phyloP scores from a whole-genome alignment of 2,797 vertebrate genomes.

The Dermochelys coriacea region DNA sequence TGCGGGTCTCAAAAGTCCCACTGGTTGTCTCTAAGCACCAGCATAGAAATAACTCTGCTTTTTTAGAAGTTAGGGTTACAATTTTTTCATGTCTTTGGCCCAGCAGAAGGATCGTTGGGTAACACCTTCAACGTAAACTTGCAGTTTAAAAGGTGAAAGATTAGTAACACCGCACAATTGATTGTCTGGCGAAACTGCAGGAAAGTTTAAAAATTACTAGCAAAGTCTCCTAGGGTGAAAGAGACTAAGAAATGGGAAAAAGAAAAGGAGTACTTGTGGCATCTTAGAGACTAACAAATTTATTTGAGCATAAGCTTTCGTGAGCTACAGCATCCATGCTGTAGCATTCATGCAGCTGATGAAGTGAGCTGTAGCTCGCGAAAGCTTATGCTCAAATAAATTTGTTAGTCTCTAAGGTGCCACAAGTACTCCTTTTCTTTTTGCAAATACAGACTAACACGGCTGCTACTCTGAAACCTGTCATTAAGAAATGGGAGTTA shows the following conservation, averaged over 20 bases:
- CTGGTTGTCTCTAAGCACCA: rapidly evolving
- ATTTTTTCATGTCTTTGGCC: neutral
- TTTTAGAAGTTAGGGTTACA: neutral
- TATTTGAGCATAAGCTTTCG: no score
- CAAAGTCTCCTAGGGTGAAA: neutral
- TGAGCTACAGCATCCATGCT: no score
- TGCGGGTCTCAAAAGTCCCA: neutral
- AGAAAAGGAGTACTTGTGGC: no score
- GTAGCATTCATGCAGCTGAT: no score
- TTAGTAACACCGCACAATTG: neutral
- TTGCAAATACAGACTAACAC: no score
- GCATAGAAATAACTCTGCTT: rapidly evolving
- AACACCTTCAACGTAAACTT: neutral
- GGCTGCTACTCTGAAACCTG: no score
- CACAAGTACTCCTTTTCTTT: no score
- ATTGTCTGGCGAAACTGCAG: neutral
- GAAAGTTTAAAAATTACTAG: neutral
- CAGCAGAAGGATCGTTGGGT: slow-evolving; percentile 1
- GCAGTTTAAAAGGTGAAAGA: neutral
- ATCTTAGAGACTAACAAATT: no score
- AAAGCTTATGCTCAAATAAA: no score
- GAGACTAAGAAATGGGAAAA: neutral
- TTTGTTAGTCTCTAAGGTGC: no score
- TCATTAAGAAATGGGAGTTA: neutral
- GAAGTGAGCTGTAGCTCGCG: no score